Evolutionary conservation across 2,888 invertebrate species (phyloP).

Genomic region (Rotaria magnacalcarata): DNA sequence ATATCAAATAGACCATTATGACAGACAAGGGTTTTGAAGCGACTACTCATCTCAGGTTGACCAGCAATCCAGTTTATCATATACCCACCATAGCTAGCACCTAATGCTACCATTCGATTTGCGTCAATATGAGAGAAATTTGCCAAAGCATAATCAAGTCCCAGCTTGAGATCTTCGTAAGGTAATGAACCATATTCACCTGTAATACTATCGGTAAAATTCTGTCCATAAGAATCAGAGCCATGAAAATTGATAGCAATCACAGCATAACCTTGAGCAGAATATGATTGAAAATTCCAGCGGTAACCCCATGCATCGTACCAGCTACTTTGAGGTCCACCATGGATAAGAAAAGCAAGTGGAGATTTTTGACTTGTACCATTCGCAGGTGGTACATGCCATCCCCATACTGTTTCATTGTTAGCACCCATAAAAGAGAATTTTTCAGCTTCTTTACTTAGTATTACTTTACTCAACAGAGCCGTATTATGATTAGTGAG

Average conservation of each 20-base stretch:
- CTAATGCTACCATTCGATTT: neutral
- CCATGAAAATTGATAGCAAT: neutral
- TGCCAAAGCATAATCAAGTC: neutral
- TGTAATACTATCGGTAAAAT: neutral
- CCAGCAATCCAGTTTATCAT: slow-evolving; percentile 12
- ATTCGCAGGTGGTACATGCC: neutral
- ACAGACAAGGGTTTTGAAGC: neutral
- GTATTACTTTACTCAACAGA: neutral
- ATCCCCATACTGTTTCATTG: neutral
- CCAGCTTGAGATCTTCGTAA: neutral
- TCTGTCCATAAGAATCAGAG: no score
- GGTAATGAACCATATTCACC: neutral
- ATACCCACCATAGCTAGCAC: neutral
- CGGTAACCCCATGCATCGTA: neutral
- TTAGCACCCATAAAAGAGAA: neutral
- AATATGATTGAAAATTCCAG: neutral
- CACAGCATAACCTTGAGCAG: neutral
- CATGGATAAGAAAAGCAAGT: slow-evolving; percentile 4
- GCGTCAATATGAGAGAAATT: neutral
- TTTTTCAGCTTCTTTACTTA: neutral
- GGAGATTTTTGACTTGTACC: neutral
- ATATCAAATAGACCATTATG: neutral
- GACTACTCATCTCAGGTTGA: neutral
- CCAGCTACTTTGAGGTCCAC: neutral
- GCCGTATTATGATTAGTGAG: neutral